A percentile compares a stretch with the other conserved stretches of the same genome.
Evolutionary conservation across 2,888 invertebrate species (phyloP).

Genomic region (Meiosimyza decipiens): DNA sequence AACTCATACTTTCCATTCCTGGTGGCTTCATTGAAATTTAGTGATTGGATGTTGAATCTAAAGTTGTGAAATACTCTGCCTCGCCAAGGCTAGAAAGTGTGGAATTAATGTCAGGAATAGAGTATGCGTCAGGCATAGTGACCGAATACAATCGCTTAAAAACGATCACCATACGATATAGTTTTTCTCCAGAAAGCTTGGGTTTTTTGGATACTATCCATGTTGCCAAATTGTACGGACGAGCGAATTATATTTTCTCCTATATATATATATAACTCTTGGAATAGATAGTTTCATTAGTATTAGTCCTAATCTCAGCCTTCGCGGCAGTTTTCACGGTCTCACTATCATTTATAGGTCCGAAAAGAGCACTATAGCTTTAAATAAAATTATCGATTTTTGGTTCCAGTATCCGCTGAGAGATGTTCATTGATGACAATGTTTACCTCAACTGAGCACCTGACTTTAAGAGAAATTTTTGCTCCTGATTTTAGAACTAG

Average conservation of each 20-base stretch:
- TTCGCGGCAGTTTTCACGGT: constrained; percentile 40
- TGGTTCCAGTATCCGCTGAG: background rate
- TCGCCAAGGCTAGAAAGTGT: constrained; percentile 44
- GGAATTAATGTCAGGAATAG: constrained; percentile 42
- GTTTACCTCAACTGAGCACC: background rate
- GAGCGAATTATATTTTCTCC: constrained; percentile 52
- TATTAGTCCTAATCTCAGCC: constrained; percentile 56
- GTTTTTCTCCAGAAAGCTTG: constrained; percentile 44
- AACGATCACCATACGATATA: constrained; percentile 45
- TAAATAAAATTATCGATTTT: background rate
- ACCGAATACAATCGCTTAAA: constrained; percentile 45
- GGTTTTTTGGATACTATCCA: constrained; percentile 3
- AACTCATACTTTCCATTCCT: constrained; percentile 38
- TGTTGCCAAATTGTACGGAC: constrained; percentile 35
- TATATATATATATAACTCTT: constrained; percentile 53
- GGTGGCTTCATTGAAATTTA: constrained; percentile 31
- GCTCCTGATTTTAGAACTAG: background rate
- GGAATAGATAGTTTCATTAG: constrained; percentile 52
- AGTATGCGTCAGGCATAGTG: constrained; percentile 44
- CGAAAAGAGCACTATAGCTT: background rate
- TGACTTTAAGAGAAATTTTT: background rate
- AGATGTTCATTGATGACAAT: background rate
- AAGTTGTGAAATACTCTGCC: constrained; percentile 44
- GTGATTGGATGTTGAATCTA: constrained; percentile 43
- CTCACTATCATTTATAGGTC: background rate